Evolutionary conservation across 2,888 invertebrate species (phyloP).

Genomic region (Eubasilissa splendida): DNA sequence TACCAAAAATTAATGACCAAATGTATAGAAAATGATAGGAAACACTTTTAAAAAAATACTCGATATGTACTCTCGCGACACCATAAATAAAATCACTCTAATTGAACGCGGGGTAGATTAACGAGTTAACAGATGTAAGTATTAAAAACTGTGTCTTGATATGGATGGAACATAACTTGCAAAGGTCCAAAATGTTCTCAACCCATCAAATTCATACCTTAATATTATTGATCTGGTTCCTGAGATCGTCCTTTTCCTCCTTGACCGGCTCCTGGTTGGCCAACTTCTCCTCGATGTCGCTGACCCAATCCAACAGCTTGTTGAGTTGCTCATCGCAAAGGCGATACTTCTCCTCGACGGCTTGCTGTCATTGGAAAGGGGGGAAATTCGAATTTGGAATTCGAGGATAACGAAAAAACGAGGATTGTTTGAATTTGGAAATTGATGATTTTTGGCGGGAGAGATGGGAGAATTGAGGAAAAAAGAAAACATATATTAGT

Average conservation of each 20-base stretch:
- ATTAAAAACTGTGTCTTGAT: no score
- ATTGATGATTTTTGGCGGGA: not conserved
- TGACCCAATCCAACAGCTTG: conserved; percentile 90
- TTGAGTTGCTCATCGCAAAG: conserved; percentile 90
- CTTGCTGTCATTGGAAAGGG: conserved; percentile 80
- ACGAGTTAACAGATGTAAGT: no score
- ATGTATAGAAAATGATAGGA: no score
- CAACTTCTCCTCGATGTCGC: conserved; percentile 86
- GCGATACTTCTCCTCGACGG: conserved; percentile 94
- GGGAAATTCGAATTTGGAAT: conserved; percentile 64
- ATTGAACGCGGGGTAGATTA: no score
- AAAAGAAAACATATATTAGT: conserved; percentile 43
- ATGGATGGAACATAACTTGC: no score
- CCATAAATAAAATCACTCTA: no score
- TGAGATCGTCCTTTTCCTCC: conserved; percentile 88
- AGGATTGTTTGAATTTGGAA: conserved; percentile 29
- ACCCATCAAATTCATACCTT: conserved; percentile 73
- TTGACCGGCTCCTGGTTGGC: conserved; percentile 89
- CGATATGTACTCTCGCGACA: no score
- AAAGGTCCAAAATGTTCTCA: no score
- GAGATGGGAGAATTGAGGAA: conserved; percentile 1
- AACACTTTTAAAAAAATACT: no score
- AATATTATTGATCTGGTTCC: conserved; percentile 90
- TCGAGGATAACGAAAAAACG: conserved; percentile 60
- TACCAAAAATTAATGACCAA: no score